These are phyloP conservation scores for Pterostichus madidus DNA, from an alignment of 2,888 invertebrate species.

Conservation along the genomic window DNA sequence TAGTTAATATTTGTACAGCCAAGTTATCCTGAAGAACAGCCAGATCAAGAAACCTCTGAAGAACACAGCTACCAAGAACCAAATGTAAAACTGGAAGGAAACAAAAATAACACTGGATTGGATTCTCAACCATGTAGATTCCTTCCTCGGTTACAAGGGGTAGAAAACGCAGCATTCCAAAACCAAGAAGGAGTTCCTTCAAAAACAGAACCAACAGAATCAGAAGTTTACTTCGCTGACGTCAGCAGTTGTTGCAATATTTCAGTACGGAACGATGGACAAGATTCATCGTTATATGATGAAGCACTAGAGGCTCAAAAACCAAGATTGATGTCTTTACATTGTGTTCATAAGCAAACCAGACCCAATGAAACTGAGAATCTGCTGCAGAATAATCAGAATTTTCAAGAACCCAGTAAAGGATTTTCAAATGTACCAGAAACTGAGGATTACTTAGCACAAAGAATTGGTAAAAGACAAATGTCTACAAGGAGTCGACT, in stretches of 20 bases:
- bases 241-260: slow-evolving; percentile 91
- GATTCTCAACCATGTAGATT: slow-evolving; percentile 74
- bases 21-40: slow-evolving; percentile 70
- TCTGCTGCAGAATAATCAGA: slow-evolving; percentile 71
- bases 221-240: slow-evolving; percentile 92
- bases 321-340: slow-evolving; percentile 74
- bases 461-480: slow-evolving; percentile 80
- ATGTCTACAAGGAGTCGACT: slow-evolving; percentile 81
- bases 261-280: slow-evolving; percentile 81
- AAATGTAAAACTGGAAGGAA: slow-evolving; percentile 70
- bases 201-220: slow-evolving; percentile 84
- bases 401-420: slow-evolving; percentile 72
- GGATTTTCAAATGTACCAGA: slow-evolving; percentile 72
- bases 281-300: slow-evolving; percentile 81
- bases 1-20: slow-evolving; percentile 67
- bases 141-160: slow-evolving; percentile 82
- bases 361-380: slow-evolving; percentile 71
- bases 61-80: slow-evolving; percentile 76
- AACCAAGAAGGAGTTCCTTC: slow-evolving; percentile 82
- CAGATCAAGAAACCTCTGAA: slow-evolving; percentile 72
- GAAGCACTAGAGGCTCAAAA: slow-evolving; percentile 78
- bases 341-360: slow-evolving; percentile 75
- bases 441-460: slow-evolving; percentile 81
- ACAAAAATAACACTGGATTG: slow-evolving; percentile 70
- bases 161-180: slow-evolving; percentile 88